A percentile compares a stretch with the other conserved stretches of the same genome.
These are phyloP conservation scores for Porites evermanni DNA, from an alignment of 92 coral and sea anemone genomes.

Conservation along the genomic window DNA sequence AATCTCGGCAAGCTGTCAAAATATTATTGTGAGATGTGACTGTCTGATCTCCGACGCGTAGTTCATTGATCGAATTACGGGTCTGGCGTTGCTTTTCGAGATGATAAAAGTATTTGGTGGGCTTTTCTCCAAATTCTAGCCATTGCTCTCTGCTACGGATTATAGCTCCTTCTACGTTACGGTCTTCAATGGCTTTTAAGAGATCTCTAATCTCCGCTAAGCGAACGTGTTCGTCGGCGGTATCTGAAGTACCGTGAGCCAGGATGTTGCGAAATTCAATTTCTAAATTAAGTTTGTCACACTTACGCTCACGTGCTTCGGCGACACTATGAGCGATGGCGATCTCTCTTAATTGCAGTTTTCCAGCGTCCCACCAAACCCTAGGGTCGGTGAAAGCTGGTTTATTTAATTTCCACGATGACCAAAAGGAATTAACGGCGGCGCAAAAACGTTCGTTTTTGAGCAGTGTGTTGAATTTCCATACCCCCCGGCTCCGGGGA, in stretches of 20 bases:
- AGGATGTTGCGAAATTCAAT: neutral
- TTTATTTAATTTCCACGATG: neutral
- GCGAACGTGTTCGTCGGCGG: neutral
- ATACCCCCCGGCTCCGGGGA: neutral
- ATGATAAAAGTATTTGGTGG: no score
- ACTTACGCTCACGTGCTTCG: neutral
- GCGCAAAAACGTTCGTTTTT: neutral
- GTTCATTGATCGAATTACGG: no score
- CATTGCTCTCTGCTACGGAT: no score
- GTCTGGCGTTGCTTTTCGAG: no score
- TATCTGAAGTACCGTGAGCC: constrained; percentile 7
- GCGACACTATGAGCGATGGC: constrained; percentile 6
- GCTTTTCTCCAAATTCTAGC: no score
- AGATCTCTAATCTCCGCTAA: constrained; percentile 12
- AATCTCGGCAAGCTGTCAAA: neutral
- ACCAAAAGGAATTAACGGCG: neutral
- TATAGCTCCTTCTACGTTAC: no score
- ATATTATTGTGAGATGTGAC: no score
- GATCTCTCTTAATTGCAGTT: neutral
- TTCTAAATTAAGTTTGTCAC: neutral
- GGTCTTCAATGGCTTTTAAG: neutral
- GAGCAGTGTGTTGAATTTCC: neutral
- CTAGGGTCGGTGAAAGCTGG: neutral
- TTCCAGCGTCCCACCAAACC: constrained; percentile 28
- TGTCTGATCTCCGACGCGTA: no score